Conservation (phyloP, 1,140 invertebrate genomes). For the Centruroides vittatus region DNA sequence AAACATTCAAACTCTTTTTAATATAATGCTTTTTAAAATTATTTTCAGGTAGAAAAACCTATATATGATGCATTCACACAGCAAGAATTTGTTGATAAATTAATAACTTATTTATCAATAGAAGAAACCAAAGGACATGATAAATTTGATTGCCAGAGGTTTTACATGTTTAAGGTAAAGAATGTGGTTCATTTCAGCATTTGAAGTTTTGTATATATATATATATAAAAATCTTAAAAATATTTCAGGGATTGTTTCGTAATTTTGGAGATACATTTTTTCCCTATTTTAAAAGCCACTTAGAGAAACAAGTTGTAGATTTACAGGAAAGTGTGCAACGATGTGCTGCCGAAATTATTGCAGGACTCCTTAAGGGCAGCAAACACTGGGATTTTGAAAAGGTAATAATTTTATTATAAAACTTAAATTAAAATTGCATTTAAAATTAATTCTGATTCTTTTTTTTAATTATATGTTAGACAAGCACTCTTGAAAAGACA, state of each 20-base stretch:
- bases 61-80: slow-evolving; percentile 55
- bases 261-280: slow-evolving; percentile 56
- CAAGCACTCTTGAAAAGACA: slow-evolving; percentile 39
- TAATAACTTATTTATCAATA: slow-evolving; percentile 58
- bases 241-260: slow-evolving; percentile 52
- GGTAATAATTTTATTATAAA: slow-evolving; percentile 21
- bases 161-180: slow-evolving; percentile 53
- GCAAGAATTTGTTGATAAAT: slow-evolving; percentile 48
- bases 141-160: slow-evolving; percentile 51
- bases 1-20: too few species aligned
- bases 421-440: not conserved
- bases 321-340: slow-evolving; percentile 60
- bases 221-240: not conserved
- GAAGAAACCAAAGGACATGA: slow-evolving; percentile 78
- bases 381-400: slow-evolving; percentile 68
- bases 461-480: slow-evolving; percentile 18
- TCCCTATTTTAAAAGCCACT: slow-evolving; percentile 44
- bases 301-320: slow-evolving; percentile 46
- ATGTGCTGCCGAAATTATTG: slow-evolving; percentile 68
- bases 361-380: slow-evolving; percentile 55
- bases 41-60: slow-evolving; percentile 36
- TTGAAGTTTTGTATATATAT: slow-evolving; percentile 6
- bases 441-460: not conserved
- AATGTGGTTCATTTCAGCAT: slow-evolving; percentile 1
- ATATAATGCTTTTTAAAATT: too few species aligned